phyloP scores from a whole-genome alignment of 2,888 invertebrate genomes.

The Macrosoma leucophasiata region DNA sequence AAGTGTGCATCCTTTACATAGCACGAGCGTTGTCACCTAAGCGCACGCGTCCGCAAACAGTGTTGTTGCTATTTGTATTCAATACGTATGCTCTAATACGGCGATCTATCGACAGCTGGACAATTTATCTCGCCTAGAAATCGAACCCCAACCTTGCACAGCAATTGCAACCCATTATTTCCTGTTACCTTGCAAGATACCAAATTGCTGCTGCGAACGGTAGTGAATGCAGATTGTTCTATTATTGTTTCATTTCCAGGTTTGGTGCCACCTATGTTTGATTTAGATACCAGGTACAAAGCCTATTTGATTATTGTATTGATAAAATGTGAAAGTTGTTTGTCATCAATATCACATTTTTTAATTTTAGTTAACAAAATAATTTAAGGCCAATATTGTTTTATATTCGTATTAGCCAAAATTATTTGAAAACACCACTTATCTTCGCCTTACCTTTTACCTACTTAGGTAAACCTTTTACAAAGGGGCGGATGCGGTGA shows the following conservation, averaged over 20 bases:
- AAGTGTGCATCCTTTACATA: too few species aligned
- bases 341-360: too few species aligned
- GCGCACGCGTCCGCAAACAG: too few species aligned
- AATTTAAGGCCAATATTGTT: too few species aligned
- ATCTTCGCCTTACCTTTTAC: too few species aligned
- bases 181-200: slow-evolving; percentile 58
- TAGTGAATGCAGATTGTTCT: slow-evolving; percentile 61
- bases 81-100: slow-evolving; percentile 62
- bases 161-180: slow-evolving; percentile 52
- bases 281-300: background rate
- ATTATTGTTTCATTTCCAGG: slow-evolving; percentile 44
- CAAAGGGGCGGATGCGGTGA: too few species aligned
- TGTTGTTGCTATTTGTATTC: slow-evolving; percentile 58
- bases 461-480: too few species aligned
- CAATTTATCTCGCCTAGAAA: slow-evolving; percentile 59
- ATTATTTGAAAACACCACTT: too few species aligned
- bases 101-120: slow-evolving; percentile 55
- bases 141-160: slow-evolving; percentile 51
- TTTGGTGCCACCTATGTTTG: slow-evolving; percentile 1
- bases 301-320: background rate
- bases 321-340: background rate
- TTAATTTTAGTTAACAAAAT: too few species aligned
- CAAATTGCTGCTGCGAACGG: slow-evolving; percentile 64
- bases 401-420: too few species aligned
- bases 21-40: slow-evolving; percentile 14